Evolutionary conservation across 1,140 invertebrate genomes (phyloP), one percentile per base, ranked within the genome.

Genomic region (Bombus pascuorum): DNA sequence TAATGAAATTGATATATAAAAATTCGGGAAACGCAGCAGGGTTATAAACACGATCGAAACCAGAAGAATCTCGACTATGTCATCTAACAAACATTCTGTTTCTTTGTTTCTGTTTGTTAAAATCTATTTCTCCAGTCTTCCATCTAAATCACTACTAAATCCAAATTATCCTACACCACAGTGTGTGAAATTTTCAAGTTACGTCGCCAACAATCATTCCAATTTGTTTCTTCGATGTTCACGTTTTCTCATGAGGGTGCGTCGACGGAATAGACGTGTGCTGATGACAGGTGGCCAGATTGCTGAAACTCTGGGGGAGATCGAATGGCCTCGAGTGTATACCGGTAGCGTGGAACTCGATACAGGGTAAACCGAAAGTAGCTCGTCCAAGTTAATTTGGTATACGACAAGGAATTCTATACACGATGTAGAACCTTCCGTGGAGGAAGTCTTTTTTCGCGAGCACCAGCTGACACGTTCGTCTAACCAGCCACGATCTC

Each of bases 311-410:
- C 28, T 83, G 70, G 75, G 72, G 91, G 85, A 90, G 90, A 94
- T 94, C 92, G 87, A 91, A 91, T 93, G 82, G 76, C 92, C 47
- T 71, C 57, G 25, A 86, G 92, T 93, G 93, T 94, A 94, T 93
- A 93, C 92, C 92, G 74, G 93, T 93, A 93, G 92, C 92, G 79
- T 90, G 93, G 81, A 94, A 94, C 74, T 79, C 76, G 90, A 94
- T 93, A 91, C 87, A 83, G 70, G 74, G 83, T 10, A 83, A 65
- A 57, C 82, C 76, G 25, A 89, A 85, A 88, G 89, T 86, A 85
- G 82, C 73, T 90, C 74, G 82, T 83, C 83, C 68, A 72, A 81
- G 87, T 86, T 91, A 88, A 90, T 91, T 90, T 87, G 66, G 68
- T 81, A 85, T 86, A 86, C 81, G 86, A 85, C 76, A 68, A 86